Evolutionary conservation across 2,888 invertebrate species (phyloP).

Genomic region (Elegia similella): DNA sequence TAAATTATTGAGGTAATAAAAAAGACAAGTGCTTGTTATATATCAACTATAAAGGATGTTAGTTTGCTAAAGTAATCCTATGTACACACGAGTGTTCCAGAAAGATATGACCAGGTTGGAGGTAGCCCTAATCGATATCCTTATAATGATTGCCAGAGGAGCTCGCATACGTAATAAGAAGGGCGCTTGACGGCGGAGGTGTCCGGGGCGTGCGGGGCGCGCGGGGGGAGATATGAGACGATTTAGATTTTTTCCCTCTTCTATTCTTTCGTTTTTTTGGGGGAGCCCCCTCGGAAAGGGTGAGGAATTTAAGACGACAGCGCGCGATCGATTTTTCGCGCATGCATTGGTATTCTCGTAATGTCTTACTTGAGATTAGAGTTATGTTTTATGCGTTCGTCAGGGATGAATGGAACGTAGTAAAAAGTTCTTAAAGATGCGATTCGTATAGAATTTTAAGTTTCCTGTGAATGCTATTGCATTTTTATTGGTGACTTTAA

Average conservation of each 20-base stretch:
- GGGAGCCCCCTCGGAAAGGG: conserved; percentile 80
- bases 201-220: conserved; percentile 60
- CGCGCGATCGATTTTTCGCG: conserved; percentile 79
- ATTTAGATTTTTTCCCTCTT: conserved; percentile 82
- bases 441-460: neutral
- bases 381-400: conserved; percentile 61
- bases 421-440: neutral
- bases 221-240: conserved; percentile 78
- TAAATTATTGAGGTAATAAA: neutral
- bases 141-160: conserved; percentile 82
- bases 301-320: conserved; percentile 81
- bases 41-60: conserved; percentile 14
- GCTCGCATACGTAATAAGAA: conserved; percentile 83
- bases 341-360: conserved; percentile 81
- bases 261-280: conserved; percentile 81
- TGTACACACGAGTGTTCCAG: conserved; percentile 67
- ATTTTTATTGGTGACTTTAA: neutral
- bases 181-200: conserved; percentile 76
- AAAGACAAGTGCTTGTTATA: neutral
- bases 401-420: conserved; percentile 3
- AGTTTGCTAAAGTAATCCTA: conserved; percentile 51
- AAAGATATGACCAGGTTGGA: conserved; percentile 78
- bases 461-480: neutral
- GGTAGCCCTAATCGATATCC: conserved; percentile 81
- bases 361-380: conserved; percentile 81